phyloP scores from a whole-genome alignment of 2,888 invertebrate species.

The Thymelicus lineola region DNA sequence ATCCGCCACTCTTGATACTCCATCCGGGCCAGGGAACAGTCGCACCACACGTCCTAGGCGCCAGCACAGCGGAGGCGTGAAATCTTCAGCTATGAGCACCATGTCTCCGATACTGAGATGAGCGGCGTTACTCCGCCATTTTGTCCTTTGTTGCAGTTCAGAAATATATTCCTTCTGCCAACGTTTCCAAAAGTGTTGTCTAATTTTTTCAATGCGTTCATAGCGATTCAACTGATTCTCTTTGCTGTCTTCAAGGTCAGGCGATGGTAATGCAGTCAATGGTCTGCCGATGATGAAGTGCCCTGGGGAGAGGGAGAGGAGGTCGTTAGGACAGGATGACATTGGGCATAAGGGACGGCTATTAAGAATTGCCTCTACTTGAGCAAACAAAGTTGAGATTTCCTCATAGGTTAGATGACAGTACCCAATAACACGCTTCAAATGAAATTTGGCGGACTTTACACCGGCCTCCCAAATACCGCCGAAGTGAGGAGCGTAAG shows the following conservation, averaged over 20 bases:
- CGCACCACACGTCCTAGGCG: too few relatives aligned
- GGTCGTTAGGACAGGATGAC: neutral
- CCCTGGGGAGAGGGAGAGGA: neutral
- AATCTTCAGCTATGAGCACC: neutral
- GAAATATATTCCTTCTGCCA: slow-evolving; percentile 1
- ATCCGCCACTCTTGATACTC: too few relatives aligned
- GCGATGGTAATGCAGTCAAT: too few relatives aligned
- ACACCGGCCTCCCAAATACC: too few relatives aligned
- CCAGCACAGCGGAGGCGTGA: too few relatives aligned
- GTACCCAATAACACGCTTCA: neutral
- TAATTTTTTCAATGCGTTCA: neutral
- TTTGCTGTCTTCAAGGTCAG: neutral
- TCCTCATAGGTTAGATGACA: neutral
- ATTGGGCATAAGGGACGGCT: neutral
- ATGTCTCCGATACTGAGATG: neutral
- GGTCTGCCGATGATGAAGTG: too few relatives aligned
- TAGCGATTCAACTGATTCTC: neutral
- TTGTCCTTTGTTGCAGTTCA: slow-evolving; percentile 4
- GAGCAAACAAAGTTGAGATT: neutral
- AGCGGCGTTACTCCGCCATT: neutral
- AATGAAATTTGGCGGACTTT: neutral
- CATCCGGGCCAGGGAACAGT: too few relatives aligned
- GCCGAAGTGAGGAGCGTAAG: too few relatives aligned
- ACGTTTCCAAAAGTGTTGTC: neutral
- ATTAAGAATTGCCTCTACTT: neutral